These are phyloP conservation scores for Aleiodes testaceus DNA, from an alignment of 2,888 invertebrate species.

Conservation along the genomic window DNA sequence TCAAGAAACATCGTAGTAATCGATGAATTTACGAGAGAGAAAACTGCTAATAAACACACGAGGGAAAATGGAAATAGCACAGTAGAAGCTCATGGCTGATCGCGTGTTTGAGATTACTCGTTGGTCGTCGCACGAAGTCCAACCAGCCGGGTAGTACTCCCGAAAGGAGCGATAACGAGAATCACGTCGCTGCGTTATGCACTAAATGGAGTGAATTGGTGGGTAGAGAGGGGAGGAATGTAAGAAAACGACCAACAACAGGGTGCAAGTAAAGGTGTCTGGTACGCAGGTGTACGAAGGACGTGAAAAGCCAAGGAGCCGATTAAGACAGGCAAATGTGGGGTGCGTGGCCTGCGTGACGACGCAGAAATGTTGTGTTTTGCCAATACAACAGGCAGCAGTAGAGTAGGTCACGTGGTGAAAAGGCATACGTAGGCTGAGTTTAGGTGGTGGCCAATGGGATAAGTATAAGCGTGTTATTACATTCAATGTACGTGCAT, in stretches of 20 bases:
- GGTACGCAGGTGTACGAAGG: conserved; percentile 58
- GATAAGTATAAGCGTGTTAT: conserved; percentile 19
- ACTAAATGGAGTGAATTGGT: conserved; percentile 12
- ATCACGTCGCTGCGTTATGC: conserved; percentile 33
- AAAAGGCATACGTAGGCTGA: background rate
- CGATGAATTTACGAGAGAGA: background rate
- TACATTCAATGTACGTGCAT: conserved; percentile 5
- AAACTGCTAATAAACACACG: conserved; percentile 40
- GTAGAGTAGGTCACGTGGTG: conserved; percentile 31
- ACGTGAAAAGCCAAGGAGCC: conserved; percentile 55
- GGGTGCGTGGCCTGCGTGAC: conserved; percentile 58
- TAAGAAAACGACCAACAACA: conserved; percentile 6
- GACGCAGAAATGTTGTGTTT: conserved; percentile 51
- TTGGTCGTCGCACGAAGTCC: conserved; percentile 23
- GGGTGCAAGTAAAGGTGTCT: conserved; percentile 45
- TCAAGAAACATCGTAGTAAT: conserved; percentile 11
- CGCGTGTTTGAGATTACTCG: conserved; percentile 25
- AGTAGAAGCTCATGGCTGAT: conserved; percentile 43
- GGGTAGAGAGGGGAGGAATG: background rate
- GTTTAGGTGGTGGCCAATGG: background rate
- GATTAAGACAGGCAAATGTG: conserved; percentile 56
- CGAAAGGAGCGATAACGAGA: conserved; percentile 31
- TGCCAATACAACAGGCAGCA: background rate
- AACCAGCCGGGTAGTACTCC: conserved; percentile 54
- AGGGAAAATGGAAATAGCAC: conserved; percentile 49